A percentile compares a stretch with the other conserved stretches of the same genome.
phyloP scores from a whole-genome alignment of 2,113 vertebrate species.

The Hymenochirus boettgeri region DNA sequence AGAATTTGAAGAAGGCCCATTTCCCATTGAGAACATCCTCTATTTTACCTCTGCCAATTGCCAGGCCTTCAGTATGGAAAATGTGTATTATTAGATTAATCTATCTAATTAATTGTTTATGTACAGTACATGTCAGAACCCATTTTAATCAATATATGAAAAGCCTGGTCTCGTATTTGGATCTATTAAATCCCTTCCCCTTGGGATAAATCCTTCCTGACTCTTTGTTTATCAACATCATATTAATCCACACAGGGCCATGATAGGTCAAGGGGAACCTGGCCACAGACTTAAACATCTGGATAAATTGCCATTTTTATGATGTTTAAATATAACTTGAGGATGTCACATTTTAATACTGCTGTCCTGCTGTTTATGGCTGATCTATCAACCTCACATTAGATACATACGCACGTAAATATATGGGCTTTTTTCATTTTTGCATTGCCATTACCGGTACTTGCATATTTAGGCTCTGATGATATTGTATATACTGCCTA shows the following conservation, averaged over 20 bases:
- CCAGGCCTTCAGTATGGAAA: too few species aligned
- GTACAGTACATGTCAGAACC: neutral
- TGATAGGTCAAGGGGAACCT: neutral
- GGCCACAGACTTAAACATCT: neutral
- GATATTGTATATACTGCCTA: too few species aligned
- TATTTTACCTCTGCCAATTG: too few species aligned
- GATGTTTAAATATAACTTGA: constrained; percentile 11
- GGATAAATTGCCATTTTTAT: constrained; percentile 17
- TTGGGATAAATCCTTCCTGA: neutral
- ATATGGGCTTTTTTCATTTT: neutral
- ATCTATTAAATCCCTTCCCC: neutral
- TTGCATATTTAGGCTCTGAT: too few species aligned
- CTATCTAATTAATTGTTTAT: neutral
- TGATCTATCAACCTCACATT: constrained; percentile 8
- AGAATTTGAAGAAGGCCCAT: neutral
- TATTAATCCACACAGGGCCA: neutral
- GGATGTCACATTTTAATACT: constrained; percentile 15
- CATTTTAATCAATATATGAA: neutral
- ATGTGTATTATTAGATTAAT: too few species aligned
- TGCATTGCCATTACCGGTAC: too few species aligned
- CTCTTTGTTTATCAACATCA: neutral
- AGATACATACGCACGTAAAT: neutral
- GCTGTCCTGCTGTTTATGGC: neutral
- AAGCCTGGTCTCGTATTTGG: neutral
- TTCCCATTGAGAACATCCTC: too few species aligned